Evolutionary conservation across 92 coral and sea anemone species (phyloP), one percentile per base, ranked within the genome.

Genomic region (Heteractis magnifica): DNA sequence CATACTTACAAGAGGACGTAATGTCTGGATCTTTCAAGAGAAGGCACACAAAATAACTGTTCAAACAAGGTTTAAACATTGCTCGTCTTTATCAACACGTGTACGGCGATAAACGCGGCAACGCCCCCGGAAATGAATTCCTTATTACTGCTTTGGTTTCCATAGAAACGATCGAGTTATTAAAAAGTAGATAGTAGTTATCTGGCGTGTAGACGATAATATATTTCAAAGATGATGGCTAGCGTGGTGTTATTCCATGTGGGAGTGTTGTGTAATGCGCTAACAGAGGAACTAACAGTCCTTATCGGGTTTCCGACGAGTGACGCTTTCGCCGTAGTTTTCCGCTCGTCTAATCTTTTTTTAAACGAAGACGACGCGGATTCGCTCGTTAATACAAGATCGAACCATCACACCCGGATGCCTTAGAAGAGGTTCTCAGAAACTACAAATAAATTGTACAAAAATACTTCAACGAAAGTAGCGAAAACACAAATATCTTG

Each of bases 171-270:
- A 62, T 18, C 5, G 20, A 62, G 23, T 18, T 18, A 62, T 62
- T 9, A 18, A 5, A 18, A 23, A 62, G 18, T 62, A 62, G 10
- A 62, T 18, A 23, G 20, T 62, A 5, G 9, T 62, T 18, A 62
- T 62, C 70, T 62, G 20, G 20, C 6, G 70, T 18, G 70, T 62
- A 62, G 20, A 62, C 23, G 20, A 5, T 18, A 62, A 62, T n/a
- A 5, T 62, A 62, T 62, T 62, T 10, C 21, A 62, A 62, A 18
- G 6, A 62, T 18, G 18, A 62, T 6, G 18, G 6, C 3, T 62
- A 23, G 70, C 70, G 26, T 62, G 70, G 70, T n/a, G 70, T 62
- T 62, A n/a, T 62, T 62, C 26, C 70, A 62, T 62, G 70, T 62
- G 70, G 70, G 70, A 62, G 70, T 9, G 70, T 62, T 9, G 14